phyloP scores from a whole-genome alignment of 1,140 invertebrate genomes.

The Lethrus apterus region DNA sequence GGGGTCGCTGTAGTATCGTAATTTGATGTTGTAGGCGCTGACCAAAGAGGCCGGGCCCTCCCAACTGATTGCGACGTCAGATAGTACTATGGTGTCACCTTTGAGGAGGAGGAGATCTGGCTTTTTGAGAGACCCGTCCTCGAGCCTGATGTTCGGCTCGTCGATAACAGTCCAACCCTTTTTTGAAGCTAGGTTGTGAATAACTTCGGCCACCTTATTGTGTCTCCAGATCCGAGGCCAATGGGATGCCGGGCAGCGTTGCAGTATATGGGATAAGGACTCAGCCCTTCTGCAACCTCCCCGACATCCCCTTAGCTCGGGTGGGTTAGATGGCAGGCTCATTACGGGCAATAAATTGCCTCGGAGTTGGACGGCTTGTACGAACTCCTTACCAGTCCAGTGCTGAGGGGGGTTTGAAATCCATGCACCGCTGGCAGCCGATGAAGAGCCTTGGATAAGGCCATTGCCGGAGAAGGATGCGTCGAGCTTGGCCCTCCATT shows the following conservation, averaged over 20 bases:
- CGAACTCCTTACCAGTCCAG: constrained; percentile 16
- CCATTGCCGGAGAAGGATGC: neutral
- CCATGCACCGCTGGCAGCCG: constrained; percentile 4
- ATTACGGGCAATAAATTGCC: neutral
- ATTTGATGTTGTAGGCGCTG: constrained; percentile 3
- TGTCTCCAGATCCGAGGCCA: constrained; percentile 12
- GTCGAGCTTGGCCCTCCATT: neutral
- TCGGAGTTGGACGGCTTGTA: constrained; percentile 15
- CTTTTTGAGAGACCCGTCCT: constrained; percentile 8
- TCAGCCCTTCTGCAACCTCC: constrained; percentile 16
- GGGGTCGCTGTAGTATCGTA: neutral
- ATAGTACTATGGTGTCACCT: constrained; percentile 1
- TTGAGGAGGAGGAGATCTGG: constrained; percentile 14
- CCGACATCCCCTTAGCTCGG: constrained; percentile 5
- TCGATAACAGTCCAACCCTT: constrained; percentile 39
- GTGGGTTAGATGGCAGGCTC: constrained; percentile 5
- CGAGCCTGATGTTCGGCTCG: constrained; percentile 11
- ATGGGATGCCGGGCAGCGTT: constrained; percentile 16
- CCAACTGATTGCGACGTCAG: constrained; percentile 14
- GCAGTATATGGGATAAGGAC: constrained; percentile 19
- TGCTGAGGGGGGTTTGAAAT: constrained; percentile 3
- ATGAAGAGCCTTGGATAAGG: neutral
- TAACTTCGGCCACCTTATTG: constrained; percentile 4
- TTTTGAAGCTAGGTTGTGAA: constrained; percentile 54
- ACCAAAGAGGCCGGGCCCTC: constrained; percentile 5